Evolutionary conservation across 2,113 vertebrate species (phyloP).

Genomic region (Dissostichus mawsoni): DNA sequence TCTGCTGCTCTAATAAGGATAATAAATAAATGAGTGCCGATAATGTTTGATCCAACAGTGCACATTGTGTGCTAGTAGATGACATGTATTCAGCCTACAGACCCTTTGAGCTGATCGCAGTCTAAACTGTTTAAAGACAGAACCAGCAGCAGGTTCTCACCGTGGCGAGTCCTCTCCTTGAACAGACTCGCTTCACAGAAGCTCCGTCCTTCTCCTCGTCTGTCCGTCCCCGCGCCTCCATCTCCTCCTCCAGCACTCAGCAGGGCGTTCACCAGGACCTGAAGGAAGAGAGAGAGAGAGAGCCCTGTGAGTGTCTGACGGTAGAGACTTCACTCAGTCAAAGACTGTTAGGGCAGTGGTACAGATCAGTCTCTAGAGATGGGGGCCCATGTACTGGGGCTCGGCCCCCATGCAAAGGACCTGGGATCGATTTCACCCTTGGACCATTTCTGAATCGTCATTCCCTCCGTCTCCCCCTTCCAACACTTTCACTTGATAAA

Average conservation of each 20-base stretch:
- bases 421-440: too few species aligned
- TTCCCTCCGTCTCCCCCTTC: too few species aligned
- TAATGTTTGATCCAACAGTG: too few species aligned
- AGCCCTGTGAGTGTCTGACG: neutral
- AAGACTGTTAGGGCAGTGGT: too few species aligned
- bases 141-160: slow-evolving; percentile 71
- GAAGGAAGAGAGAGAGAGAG: neutral
- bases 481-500: too few species aligned
- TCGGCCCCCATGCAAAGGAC: too few species aligned
- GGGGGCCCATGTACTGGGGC: too few species aligned
- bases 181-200: slow-evolving; percentile 93
- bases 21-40: neutral
- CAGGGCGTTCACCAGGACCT: slow-evolving; percentile 88
- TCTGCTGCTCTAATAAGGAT: neutral
- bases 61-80: too few species aligned
- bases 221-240: slow-evolving; percentile 74
- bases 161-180: slow-evolving; percentile 86
- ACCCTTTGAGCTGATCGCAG: neutral
- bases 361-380: too few species aligned
- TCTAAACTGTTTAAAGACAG: neutral
- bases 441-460: too few species aligned
- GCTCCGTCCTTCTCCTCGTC: slow-evolving; percentile 84
- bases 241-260: slow-evolving; percentile 87
- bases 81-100: neutral
- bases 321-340: too few species aligned